A percentile compares a stretch with the other conserved stretches of the same genome.
Evolutionary conservation across 1,140 invertebrate genomes (phyloP).

Genomic region (Hycleus cichorii): DNA sequence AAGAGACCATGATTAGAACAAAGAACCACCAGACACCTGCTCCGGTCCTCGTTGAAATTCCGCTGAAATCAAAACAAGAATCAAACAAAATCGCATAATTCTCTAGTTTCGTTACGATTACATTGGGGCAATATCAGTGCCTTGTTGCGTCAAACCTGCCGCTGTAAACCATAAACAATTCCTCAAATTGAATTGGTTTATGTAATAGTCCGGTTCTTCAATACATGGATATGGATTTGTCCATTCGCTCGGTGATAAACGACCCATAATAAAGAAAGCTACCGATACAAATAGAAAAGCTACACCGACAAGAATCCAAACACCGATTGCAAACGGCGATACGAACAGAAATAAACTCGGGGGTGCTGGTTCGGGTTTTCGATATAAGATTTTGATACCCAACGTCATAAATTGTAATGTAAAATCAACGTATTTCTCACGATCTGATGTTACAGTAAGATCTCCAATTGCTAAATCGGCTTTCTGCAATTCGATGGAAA

Average conservation of each 20-base stretch:
- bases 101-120: slow-evolving; percentile 23
- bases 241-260: slow-evolving; percentile 69
- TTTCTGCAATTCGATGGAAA: slow-evolving; percentile 22
- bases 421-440: slow-evolving; percentile 85
- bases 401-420: slow-evolving; percentile 81
- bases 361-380: slow-evolving; percentile 59
- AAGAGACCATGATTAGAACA: slow-evolving; percentile 90
- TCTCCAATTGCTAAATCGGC: slow-evolving; percentile 73
- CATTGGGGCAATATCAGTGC: slow-evolving; percentile 72
- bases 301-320: slow-evolving; percentile 69
- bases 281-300: slow-evolving; percentile 67
- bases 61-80: slow-evolving; percentile 46
- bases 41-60: slow-evolving; percentile 70
- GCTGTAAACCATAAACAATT: slow-evolving; percentile 50
- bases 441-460: slow-evolving; percentile 78
- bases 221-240: slow-evolving; percentile 67
- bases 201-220: slow-evolving; percentile 55
- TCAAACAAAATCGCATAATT: not conserved
- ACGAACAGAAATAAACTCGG: slow-evolving; percentile 73
- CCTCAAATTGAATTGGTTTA: slow-evolving; percentile 61
- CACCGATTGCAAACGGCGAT: slow-evolving; percentile 66
- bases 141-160: slow-evolving; percentile 74
- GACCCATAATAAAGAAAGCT: slow-evolving; percentile 64
- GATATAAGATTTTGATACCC: slow-evolving; percentile 70
- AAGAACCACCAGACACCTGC: slow-evolving; percentile 91